Base-by-base conservation (phyloP, 1,140 invertebrate genomes). In the Drosophila albomicans region DNA sequence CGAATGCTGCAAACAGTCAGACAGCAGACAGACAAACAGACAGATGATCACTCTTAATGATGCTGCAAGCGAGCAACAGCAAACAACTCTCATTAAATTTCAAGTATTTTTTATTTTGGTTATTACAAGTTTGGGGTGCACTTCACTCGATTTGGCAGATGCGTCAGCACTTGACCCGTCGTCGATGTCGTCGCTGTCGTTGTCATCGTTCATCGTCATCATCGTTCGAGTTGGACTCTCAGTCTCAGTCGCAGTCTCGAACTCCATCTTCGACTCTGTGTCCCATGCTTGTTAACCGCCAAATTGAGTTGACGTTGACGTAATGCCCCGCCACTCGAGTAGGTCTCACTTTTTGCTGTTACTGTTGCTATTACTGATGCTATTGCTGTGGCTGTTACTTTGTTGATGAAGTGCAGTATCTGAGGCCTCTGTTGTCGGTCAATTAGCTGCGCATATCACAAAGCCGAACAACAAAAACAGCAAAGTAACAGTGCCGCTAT, bases 291-390 rank as follows among this genome's bases (percentile, higher is more conserved):
- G 84, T 87, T 84, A 81, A 61, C 84, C 77, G 84, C 84, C 84
- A 87, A 87, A 87, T 87, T 78, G 66, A 87, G 85, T 84, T 87
- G 84, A 87, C 85, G 85, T 87, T 87, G 84, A 87, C 84, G 84
- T 87, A 87, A 87, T 87, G 81, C 85, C 61, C 66, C 78, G 78
- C 73, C 84, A 89, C 84, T 87, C 61, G 85, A 87, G 56, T 70
- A 67, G 82, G 73, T 87, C 85, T 87, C 82, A 79, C 82, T 76
- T 74, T 80, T 65, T 57, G 52, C 59, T 56, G 78, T 75, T 72
- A 8, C 11, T 11, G 6, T 15, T 6, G 8, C 20, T 20, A 8
- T 51, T 25, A 10, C 8, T 10, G 35, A 7, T 38, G 35, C 10
- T 38, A 10, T 35, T 32, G 7, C 15, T 35, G 11, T 32, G 4